These are phyloP conservation scores for Stichodactyla mertensii DNA, from an alignment of 64 coral and sea anemone genomes.

Conservation along the genomic window DNA sequence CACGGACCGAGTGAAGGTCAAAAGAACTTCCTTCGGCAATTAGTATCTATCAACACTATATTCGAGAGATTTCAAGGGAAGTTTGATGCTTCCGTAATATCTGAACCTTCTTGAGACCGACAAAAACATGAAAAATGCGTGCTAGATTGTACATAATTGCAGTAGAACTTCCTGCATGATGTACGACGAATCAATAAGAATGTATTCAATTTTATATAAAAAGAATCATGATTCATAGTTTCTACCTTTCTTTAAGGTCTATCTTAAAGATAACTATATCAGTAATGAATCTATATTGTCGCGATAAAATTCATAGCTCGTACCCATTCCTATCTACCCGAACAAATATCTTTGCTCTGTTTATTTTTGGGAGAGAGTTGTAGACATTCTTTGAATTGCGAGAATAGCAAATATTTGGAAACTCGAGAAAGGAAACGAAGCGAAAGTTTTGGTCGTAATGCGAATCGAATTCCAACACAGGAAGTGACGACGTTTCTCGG, in stretches of 20 bases:
- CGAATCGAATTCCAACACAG: not conserved
- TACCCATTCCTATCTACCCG: not conserved
- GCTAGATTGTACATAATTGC: not conserved
- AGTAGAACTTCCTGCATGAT: not conserved
- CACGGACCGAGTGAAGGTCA: too few species aligned
- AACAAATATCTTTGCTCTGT: not conserved
- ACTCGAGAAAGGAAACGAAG: not conserved
- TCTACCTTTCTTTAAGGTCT: too few species aligned
- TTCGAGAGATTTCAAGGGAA: not conserved
- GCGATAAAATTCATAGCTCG: not conserved
- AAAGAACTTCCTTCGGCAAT: too few species aligned
- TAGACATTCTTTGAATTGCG: not conserved
- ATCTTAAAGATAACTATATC: too few species aligned
- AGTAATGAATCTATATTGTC: not conserved
- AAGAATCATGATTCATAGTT: too few species aligned
- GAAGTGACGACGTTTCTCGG: not conserved
- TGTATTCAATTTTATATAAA: too few species aligned
- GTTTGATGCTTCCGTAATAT: not conserved
- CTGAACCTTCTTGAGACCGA: not conserved
- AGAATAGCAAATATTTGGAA: slow-evolving; percentile 1
- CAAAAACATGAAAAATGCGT: not conserved
- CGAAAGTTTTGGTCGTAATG: not conserved
- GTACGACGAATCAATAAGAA: not conserved
- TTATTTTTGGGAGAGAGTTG: not conserved
- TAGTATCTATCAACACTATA: not conserved